phyloP scores from a whole-genome alignment of 2,888 invertebrate genomes.

The Hipparchia semele region DNA sequence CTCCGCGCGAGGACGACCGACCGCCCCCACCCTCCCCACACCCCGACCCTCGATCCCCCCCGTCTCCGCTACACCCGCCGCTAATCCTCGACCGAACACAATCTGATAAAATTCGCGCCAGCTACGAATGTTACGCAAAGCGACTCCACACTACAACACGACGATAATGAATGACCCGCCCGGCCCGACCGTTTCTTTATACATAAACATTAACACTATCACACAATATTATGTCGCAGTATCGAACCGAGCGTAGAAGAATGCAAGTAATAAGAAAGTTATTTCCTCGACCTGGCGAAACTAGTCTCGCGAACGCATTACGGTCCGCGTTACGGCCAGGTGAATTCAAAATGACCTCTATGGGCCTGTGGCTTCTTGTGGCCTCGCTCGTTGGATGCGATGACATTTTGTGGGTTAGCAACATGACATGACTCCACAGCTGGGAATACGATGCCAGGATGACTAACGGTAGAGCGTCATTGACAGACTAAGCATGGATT shows the following conservation, averaged over 20 bases:
- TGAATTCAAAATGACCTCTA: constrained; percentile 83
- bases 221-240: constrained; percentile 58
- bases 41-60: constrained; percentile 51
- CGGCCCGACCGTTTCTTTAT: constrained; percentile 67
- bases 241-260: constrained; percentile 60
- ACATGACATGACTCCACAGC: constrained; percentile 69
- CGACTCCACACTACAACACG: constrained; percentile 73
- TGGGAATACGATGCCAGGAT: constrained; percentile 75
- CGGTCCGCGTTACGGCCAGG: constrained; percentile 80
- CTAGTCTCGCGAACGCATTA: constrained; percentile 81
- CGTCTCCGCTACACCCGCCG: constrained; percentile 62
- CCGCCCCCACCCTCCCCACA: constrained; percentile 52
- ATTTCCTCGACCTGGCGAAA: constrained; percentile 82
- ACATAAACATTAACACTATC: constrained; percentile 66
- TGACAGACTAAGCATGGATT: constrained; percentile 64
- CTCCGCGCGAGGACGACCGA: constrained; percentile 63
- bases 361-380: constrained; percentile 79
- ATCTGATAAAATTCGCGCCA: constrained; percentile 83
- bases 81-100: constrained; percentile 79
- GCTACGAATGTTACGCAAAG: constrained; percentile 81
- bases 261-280: constrained; percentile 78
- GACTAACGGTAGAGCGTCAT: constrained; percentile 76
- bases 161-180: constrained; percentile 78
- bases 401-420: constrained; percentile 81
- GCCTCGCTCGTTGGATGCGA: constrained; percentile 78